Percentiles rank a stretch among this genome's conserved stretches.
These are phyloP conservation scores for Protobothrops flavoviridis DNA, from an alignment of 2,113 vertebrate genomes.

Conservation along the genomic window DNA sequence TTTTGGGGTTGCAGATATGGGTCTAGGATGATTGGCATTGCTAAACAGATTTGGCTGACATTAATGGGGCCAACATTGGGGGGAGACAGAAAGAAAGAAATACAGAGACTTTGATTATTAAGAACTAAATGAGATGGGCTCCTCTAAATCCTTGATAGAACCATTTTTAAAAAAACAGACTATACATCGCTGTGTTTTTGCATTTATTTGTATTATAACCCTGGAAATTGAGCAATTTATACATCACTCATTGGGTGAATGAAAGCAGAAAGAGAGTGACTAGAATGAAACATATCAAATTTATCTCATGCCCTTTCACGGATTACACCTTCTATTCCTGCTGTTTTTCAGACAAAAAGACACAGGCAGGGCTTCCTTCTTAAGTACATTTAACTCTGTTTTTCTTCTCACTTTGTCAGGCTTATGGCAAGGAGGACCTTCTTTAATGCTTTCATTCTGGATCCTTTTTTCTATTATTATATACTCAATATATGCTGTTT, in stretches of 20 bases:
- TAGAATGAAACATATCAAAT: not conserved
- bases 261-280: not conserved
- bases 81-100: rapidly evolving
- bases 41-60: not conserved
- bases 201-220: not conserved
- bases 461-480: not conserved
- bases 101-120: not conserved
- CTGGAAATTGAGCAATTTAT: not conserved
- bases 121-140: not conserved
- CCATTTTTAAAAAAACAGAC: not conserved
- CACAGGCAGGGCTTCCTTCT: not conserved
- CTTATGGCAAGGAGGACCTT: not conserved
- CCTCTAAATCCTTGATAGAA: not conserved
- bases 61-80: not conserved
- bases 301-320: not conserved
- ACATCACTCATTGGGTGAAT: not conserved
- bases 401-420: not conserved
- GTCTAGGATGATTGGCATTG: not conserved
- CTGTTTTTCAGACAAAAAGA: not conserved
- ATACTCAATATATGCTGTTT: not conserved
- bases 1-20: not conserved
- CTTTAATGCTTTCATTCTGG: not conserved
- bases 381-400: not conserved
- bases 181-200: not conserved
- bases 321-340: not conserved